A percentile compares a stretch with the other conserved stretches of the same genome.
Conservation (phyloP, 2,113 vertebrate genomes). For the Carlito syrichta region DNA sequence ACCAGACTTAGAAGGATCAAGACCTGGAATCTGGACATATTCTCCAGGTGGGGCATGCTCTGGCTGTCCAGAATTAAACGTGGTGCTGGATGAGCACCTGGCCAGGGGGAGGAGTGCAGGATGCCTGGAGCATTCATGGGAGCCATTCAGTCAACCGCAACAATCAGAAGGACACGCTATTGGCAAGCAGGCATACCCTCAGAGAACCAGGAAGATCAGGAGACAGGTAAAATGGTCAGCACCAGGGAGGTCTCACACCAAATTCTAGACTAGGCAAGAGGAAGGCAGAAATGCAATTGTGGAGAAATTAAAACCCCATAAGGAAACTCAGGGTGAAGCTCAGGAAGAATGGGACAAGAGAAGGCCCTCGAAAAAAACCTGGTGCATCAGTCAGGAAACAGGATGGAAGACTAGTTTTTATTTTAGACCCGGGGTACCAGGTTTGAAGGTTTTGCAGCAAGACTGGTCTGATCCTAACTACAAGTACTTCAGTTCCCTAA, state of each 20-base stretch:
- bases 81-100: not conserved
- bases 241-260: not conserved
- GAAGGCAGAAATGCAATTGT: not conserved
- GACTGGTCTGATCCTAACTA: not conserved
- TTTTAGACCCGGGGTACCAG: not conserved
- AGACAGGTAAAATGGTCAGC: not conserved
- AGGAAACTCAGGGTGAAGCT: not conserved
- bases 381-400: not conserved
- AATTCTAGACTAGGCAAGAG: not conserved
- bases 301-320: not conserved
- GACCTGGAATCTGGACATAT: not conserved
- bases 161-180: not conserved
- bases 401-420: not conserved
- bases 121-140: not conserved
- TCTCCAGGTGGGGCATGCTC: not conserved
- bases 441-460: not conserved
- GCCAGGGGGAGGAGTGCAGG: no score
- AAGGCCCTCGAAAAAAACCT: not conserved
- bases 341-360: not conserved
- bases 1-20: not conserved
- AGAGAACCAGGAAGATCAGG: not conserved
- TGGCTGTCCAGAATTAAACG: not conserved
- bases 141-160: not conserved
- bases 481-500: no score
- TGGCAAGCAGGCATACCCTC: not conserved